A percentile compares a stretch with the other conserved stretches of the same genome.
Evolutionary conservation across 2,888 invertebrate species (phyloP).

Genomic region (Cheilosia grossa): DNA sequence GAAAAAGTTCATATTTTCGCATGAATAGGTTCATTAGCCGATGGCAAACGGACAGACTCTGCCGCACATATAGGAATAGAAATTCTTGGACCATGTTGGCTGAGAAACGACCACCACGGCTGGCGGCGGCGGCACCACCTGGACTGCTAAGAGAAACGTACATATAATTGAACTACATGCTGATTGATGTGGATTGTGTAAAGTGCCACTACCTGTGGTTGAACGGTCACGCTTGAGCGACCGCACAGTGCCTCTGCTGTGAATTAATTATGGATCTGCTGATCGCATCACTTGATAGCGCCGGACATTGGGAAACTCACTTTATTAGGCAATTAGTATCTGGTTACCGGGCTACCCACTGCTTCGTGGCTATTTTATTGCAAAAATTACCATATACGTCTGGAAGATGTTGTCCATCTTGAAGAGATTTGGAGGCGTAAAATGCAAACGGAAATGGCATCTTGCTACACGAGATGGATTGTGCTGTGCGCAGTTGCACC

Average conservation of each 20-base stretch:
- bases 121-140: not conserved
- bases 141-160: constrained; percentile 5
- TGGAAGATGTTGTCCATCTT: constrained; percentile 37
- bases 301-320: constrained; percentile 71
- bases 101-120: not conserved
- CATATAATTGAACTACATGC: constrained; percentile 41
- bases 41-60: not conserved
- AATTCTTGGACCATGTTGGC: constrained; percentile 31
- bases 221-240: constrained; percentile 50
- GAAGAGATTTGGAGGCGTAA: constrained; percentile 19
- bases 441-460: constrained; percentile 58
- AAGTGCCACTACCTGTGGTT: constrained; percentile 40
- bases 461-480: constrained; percentile 40
- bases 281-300: constrained; percentile 53
- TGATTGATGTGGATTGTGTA: constrained; percentile 51
- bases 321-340: constrained; percentile 73
- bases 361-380: constrained; percentile 25
- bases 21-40: constrained; percentile 41
- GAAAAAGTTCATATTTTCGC: constrained; percentile 32
- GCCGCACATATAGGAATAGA: constrained; percentile 18
- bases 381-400: constrained; percentile 31
- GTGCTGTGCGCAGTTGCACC: constrained; percentile 4
- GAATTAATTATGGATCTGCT: constrained; percentile 69
- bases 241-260: constrained; percentile 28
- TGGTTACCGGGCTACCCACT: constrained; percentile 42